A percentile compares a stretch with the other conserved stretches of the same genome.
These are phyloP conservation scores for Tachuris rubrigastra DNA, from an alignment of 2,113 vertebrate genomes.

Conservation along the genomic window DNA sequence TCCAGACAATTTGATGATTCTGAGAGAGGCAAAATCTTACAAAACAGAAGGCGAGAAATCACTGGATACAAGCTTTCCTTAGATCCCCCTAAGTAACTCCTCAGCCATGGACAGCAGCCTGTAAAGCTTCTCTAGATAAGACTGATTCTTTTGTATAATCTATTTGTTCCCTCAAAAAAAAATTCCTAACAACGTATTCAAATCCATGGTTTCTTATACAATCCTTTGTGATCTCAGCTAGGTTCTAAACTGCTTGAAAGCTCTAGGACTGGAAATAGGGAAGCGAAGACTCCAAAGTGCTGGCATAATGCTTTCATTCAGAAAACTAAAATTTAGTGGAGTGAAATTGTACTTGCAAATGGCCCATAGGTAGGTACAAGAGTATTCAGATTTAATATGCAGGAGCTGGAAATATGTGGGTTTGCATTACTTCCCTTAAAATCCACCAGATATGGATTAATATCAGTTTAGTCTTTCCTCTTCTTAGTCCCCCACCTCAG, in stretches of 20 bases:
- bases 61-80: background rate
- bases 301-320: background rate
- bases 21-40: background rate
- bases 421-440: background rate
- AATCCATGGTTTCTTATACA: background rate
- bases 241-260: background rate
- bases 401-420: background rate
- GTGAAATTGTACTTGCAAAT: background rate
- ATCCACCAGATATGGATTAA: background rate
- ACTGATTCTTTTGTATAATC: background rate
- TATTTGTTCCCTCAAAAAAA: background rate
- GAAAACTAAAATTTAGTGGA: background rate
- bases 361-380: background rate
- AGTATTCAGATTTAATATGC: background rate
- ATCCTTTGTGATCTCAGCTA: background rate
- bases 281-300: background rate
- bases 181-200: rapidly evolving
- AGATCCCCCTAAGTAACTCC: background rate
- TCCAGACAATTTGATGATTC: background rate
- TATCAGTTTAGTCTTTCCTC: background rate
- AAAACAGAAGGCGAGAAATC: background rate
- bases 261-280: background rate
- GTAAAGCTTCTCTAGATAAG: background rate
- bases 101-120: background rate
- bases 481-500: background rate